These are phyloP conservation scores for Sipha flava DNA, from an alignment of 1,140 invertebrate genomes.

Conservation along the genomic window DNA sequence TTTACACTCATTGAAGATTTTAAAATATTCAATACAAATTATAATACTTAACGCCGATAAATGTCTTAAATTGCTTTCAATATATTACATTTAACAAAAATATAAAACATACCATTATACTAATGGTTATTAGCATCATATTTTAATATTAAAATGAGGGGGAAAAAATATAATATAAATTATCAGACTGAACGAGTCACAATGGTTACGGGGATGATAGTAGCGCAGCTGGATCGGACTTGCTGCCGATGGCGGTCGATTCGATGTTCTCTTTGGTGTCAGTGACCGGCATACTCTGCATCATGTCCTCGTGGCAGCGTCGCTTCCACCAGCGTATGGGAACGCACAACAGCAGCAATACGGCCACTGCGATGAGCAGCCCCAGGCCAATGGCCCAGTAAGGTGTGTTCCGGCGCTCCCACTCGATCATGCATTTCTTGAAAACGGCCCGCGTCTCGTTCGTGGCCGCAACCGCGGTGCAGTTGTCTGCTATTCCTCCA, in stretches of 20 bases:
- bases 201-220: not conserved
- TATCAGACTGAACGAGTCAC: too few species aligned
- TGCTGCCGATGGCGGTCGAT: not conserved
- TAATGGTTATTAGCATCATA: too few species aligned
- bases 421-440: constrained; percentile 9
- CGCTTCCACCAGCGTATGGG: not conserved
- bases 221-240: not conserved
- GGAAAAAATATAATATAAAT: too few species aligned
- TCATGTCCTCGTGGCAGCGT: not conserved
- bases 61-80: too few species aligned
- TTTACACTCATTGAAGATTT: too few species aligned
- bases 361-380: not conserved
- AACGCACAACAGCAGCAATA: not conserved
- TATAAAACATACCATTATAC: too few species aligned
- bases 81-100: too few species aligned
- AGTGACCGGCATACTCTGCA: not conserved
- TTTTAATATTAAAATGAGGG: too few species aligned
- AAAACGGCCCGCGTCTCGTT: not conserved
- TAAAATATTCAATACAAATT: too few species aligned
- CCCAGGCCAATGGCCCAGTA: not conserved
- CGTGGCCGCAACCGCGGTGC: not conserved
- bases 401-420: constrained; percentile 8
- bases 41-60: too few species aligned
- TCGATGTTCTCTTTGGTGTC: not conserved
- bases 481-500: not conserved